phyloP scores from a whole-genome alignment of 2,888 invertebrate species.

The Hypselothyrea guttata region DNA sequence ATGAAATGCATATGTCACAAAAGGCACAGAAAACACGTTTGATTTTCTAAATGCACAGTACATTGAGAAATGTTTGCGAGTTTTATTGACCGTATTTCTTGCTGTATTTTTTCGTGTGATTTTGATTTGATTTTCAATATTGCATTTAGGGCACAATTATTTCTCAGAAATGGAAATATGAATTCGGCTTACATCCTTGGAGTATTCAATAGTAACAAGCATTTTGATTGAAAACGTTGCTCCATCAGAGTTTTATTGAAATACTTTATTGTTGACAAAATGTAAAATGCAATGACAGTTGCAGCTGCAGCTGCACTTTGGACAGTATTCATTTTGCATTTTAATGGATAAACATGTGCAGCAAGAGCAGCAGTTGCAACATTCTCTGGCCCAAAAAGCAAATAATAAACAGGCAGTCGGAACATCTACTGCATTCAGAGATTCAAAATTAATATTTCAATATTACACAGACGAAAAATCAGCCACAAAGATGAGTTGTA shows the following conservation, averaged over 20 bases:
- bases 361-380: conserved; percentile 12
- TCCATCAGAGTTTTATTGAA: conserved; percentile 17
- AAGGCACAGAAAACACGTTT: conserved; percentile 13
- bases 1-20: conserved; percentile 37
- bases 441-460: conserved; percentile 67
- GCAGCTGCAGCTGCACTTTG: no score
- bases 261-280: conserved; percentile 16
- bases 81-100: no score
- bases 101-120: no score
- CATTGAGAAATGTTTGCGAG: conserved; percentile 28
- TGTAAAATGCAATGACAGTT: neutral
- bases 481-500: conserved; percentile 45
- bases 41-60: conserved; percentile 47
- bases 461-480: conserved; percentile 44
- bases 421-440: conserved; percentile 10
- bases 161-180: neutral
- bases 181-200: neutral
- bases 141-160: no score
- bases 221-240: conserved; percentile 8
- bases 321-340: conserved; percentile 11
- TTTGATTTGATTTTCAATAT: no score
- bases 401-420: conserved; percentile 38
- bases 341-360: conserved; percentile 22
- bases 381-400: conserved; percentile 19
- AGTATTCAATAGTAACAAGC: no score